These are phyloP conservation scores for Vespertilio murinus DNA, from an alignment of 2,797 vertebrate species.

Conservation along the genomic window DNA sequence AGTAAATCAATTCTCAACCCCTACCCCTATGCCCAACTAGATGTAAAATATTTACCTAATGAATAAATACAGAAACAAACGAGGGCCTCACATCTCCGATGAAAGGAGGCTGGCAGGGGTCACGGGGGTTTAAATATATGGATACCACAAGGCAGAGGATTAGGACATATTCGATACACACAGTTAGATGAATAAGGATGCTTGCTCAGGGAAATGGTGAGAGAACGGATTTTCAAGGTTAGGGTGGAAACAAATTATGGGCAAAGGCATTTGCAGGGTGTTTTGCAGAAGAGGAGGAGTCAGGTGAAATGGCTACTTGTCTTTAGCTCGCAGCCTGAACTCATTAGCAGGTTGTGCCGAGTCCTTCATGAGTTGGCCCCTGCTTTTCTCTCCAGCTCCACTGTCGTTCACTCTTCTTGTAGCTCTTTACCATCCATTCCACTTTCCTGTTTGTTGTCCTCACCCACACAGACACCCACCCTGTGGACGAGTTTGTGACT, in stretches of 20 bases:
- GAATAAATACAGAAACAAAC: not conserved
- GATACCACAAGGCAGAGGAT: not conserved
- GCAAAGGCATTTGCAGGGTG: rapidly evolving
- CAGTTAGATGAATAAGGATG: not conserved
- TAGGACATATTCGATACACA: rapidly evolving
- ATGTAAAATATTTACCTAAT: not conserved
- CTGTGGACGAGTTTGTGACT: not conserved
- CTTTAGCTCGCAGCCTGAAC: not conserved
- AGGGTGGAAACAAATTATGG: not conserved
- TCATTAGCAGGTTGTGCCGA: not conserved
- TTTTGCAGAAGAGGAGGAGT: not conserved
- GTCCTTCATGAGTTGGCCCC: rapidly evolving
- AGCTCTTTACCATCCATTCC: not conserved
- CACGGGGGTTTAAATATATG: not conserved
- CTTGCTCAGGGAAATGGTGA: not conserved
- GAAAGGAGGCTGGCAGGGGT: not conserved
- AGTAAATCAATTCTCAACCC: not conserved
- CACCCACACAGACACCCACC: not conserved
- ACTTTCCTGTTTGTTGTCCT: not conserved
- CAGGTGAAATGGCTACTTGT: not conserved
- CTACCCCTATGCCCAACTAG: not conserved
- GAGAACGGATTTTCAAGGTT: not conserved
- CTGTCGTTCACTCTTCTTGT: not conserved
- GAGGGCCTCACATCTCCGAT: not conserved
- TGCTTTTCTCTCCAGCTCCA: not conserved